Percentiles rank a stretch among this genome's conserved stretches.
Conservation (phyloP, 2,797 vertebrate genomes). For the Pelobates cultripes region DNA sequence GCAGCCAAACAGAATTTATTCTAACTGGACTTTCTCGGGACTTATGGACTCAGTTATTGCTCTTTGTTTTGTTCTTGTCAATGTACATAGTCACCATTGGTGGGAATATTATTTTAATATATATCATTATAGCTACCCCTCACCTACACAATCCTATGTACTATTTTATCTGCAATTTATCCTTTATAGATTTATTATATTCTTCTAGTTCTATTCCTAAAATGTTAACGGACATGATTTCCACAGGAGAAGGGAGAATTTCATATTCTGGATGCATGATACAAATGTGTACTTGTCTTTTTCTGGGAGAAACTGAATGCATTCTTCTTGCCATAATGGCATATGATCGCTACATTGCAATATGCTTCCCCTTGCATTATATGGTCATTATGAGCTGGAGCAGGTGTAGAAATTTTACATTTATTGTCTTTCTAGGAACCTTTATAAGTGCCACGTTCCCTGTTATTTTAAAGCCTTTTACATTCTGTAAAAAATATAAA, state of each 20-base stretch:
- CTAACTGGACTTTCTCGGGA: background rate
- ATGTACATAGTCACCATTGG: background rate
- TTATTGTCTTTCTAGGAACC: slow-evolving; percentile 10
- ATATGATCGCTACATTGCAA: background rate
- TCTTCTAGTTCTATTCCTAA: background rate
- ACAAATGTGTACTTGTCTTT: background rate
- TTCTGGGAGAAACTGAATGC: background rate
- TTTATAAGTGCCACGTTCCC: slow-evolving; percentile 8
- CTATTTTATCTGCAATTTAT: background rate
- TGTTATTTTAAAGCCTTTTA: slow-evolving; percentile 1
- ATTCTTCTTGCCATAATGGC: background rate
- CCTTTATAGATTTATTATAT: background rate
- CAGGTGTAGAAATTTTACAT: background rate
- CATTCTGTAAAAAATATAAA: slow-evolving; percentile 9
- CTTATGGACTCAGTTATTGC: background rate
- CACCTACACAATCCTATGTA: background rate
- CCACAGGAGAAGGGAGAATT: background rate
- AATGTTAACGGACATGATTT: background rate
- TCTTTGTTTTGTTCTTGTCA: background rate
- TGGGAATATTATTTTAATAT: background rate
- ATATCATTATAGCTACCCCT: background rate
- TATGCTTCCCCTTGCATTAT: slow-evolving; percentile 51
- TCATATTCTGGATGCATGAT: background rate
- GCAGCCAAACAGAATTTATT: slow-evolving; percentile 3
- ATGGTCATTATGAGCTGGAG: slow-evolving; percentile 57